Base-by-base conservation (phyloP, 2,113 vertebrate genomes). In the Xiphias gladius region DNA sequence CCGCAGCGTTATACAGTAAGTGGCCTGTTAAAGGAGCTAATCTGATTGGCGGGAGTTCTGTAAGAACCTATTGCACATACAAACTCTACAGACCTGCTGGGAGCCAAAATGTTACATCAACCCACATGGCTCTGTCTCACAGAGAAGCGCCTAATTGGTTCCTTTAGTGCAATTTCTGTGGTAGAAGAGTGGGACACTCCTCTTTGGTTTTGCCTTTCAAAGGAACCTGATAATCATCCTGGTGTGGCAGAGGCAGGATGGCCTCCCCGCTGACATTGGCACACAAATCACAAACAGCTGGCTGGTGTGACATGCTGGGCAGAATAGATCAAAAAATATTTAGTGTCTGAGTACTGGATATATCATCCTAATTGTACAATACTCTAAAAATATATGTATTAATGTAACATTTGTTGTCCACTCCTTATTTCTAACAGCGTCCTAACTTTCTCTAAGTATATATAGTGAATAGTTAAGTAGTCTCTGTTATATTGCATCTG, bases 61-160 rank as follows among this genome's bases (percentile, higher is more conserved):
- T 43, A 62, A 76, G 46, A 59, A 52, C 61, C 69, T 63, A 48
- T 80, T 78, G 86, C 68, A 67, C 41, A 69, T 52, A 46, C 67
- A 62, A 80, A 83, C 30, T 30, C 76, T 70, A 37, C 79, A 76
- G 66, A 88, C 82, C 79, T 90, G 86, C 90, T 85, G 81, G 73
- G 86, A 85, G 58, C 74, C 83, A 71, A 85, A 87, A 86, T 84
- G 84, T 85, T 88, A 59, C 37, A 66, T 58, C 75, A 32, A 59
- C 67, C 61, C 50, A 2, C 73, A 76, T 79, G 63, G 69, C 62
- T 70, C 10, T 1, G n/a, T 71, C 69, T 84, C 61, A 77, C 16
- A 70, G 32, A 55, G 50, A 74, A 89, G 63, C 46, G 67, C 57
- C 54, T 79, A 82, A 83, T 86, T 83, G 80, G 63, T 79, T 82